A percentile compares a stretch with the other conserved stretches of the same genome.
Conservation (phyloP, 2,888 invertebrate species). For the Drosophila infuscata region DNA sequence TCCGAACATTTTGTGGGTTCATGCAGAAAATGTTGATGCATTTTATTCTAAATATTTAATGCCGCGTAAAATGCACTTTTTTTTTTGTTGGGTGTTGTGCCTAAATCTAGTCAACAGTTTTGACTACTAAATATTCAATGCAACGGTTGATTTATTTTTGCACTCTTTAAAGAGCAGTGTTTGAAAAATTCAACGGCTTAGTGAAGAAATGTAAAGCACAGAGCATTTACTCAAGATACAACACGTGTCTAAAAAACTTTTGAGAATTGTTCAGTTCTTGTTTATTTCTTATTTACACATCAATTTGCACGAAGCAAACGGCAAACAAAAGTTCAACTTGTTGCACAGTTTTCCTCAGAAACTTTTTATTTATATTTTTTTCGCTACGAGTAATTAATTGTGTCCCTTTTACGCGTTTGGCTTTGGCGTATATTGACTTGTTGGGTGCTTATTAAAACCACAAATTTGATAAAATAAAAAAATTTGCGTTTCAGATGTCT, state of each 20-base stretch:
- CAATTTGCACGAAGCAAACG: conserved; percentile 51
- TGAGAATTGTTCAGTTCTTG: conserved; percentile 10
- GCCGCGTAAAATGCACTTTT: conserved; percentile 25
- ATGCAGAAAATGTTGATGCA: conserved; percentile 11
- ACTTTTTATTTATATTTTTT: conserved; percentile 8
- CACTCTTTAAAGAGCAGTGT: neutral
- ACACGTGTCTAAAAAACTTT: conserved; percentile 32
- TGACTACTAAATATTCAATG: neutral
- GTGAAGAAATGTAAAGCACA: neutral
- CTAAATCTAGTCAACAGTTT: conserved; percentile 30
- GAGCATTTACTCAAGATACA: neutral
- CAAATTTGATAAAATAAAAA: conserved; percentile 56
- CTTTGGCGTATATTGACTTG: conserved; percentile 45
- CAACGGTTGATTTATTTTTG: neutral
- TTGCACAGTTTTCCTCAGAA: conserved; percentile 58
- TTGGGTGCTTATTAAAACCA: conserved; percentile 63
- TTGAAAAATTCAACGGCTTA: neutral
- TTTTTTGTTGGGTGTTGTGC: conserved; percentile 5
- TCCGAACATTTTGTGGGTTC: conserved; percentile 18
- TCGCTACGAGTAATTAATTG: conserved; percentile 65
- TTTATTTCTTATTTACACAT: conserved; percentile 55
- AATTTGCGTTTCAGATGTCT: conserved; percentile 38
- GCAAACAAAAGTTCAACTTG: conserved; percentile 64
- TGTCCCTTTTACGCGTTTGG: conserved; percentile 62
- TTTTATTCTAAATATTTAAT: conserved; percentile 41